Evolutionary conservation across 2,797 vertebrate genomes (phyloP).

Genomic region (Chelmon rostratus): DNA sequence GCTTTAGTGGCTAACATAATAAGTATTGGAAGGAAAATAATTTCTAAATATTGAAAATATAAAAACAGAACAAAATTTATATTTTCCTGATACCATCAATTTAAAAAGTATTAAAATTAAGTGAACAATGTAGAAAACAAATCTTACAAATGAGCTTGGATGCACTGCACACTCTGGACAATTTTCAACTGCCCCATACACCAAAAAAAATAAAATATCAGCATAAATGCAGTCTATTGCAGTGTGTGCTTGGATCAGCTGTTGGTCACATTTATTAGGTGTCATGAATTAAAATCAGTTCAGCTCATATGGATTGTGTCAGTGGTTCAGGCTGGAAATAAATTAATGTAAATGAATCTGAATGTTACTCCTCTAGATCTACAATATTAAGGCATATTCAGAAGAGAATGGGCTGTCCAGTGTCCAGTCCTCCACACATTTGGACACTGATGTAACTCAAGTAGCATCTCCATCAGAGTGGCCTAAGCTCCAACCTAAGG

Average conservation of each 20-base stretch:
- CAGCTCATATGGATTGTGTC: slow-evolving; percentile 9
- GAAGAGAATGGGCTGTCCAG: not conserved
- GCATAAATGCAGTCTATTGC: too few species aligned
- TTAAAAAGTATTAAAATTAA: not conserved
- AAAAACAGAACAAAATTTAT: too few species aligned
- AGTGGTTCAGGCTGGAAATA: not conserved
- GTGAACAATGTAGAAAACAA: not conserved
- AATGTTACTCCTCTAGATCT: slow-evolving; percentile 8
- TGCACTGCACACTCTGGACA: not conserved
- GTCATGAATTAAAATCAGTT: not conserved
- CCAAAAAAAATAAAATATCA: too few species aligned
- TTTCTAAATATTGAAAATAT: too few species aligned
- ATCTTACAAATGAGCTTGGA: not conserved
- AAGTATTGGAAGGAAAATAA: not conserved
- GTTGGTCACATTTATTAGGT: too few species aligned
- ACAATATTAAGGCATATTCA: not conserved
- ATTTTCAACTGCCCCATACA: not conserved
- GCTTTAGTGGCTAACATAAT: not conserved
- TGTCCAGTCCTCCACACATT: slow-evolving; percentile 40
- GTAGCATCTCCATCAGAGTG: slow-evolving; percentile 34
- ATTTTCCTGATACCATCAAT: not conserved
- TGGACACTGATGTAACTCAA: slow-evolving; percentile 47
- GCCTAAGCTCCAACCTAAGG: slow-evolving; percentile 24
- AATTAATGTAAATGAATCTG: slow-evolving; percentile 12
- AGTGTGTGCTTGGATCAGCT: too few species aligned